Conservation (phyloP, 2,888 invertebrate species). For the Zaprionus lineosus region DNA sequence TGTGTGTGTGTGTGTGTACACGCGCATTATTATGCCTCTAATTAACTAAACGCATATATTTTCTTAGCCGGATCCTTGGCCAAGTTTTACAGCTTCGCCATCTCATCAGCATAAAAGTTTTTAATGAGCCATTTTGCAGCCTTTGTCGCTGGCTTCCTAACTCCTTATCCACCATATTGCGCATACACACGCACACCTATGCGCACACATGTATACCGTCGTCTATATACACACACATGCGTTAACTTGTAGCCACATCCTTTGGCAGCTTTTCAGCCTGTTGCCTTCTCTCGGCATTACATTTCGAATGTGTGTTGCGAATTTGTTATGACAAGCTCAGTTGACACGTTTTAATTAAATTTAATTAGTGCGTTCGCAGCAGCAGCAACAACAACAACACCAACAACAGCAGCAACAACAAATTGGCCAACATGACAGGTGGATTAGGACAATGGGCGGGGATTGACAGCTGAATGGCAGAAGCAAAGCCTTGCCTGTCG, state of each 20-base stretch:
- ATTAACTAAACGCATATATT: slow-evolving; percentile 65
- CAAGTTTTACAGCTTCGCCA: slow-evolving; percentile 50
- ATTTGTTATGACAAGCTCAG: slow-evolving; percentile 73
- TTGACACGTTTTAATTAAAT: slow-evolving; percentile 77
- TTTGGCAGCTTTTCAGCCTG: slow-evolving; percentile 5
- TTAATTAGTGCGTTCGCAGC: slow-evolving; percentile 65
- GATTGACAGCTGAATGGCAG: slow-evolving; percentile 22
- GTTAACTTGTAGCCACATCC: no score
- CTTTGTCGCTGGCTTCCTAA: slow-evolving; percentile 35
- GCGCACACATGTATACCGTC: background rate
- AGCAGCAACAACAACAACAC: slow-evolving; percentile 32
- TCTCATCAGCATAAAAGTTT: slow-evolving; percentile 73
- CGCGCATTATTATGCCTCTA: slow-evolving; percentile 64
- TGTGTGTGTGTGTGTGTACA: slow-evolving; percentile 18
- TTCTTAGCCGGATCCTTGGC: slow-evolving; percentile 58
- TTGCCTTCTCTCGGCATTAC: slow-evolving; percentile 16
- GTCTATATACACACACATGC: background rate
- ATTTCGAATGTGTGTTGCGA: slow-evolving; percentile 47
- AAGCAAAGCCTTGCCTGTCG: slow-evolving; percentile 19
- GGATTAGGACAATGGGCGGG: slow-evolving; percentile 41
- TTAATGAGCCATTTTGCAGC: slow-evolving; percentile 71
- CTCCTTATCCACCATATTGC: background rate
- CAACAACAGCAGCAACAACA: slow-evolving; percentile 3
- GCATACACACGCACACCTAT: background rate
- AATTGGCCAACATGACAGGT: slow-evolving; percentile 50